phyloP scores from a whole-genome alignment of 2,888 invertebrate genomes.

The Hemicrepidius hirtus region DNA sequence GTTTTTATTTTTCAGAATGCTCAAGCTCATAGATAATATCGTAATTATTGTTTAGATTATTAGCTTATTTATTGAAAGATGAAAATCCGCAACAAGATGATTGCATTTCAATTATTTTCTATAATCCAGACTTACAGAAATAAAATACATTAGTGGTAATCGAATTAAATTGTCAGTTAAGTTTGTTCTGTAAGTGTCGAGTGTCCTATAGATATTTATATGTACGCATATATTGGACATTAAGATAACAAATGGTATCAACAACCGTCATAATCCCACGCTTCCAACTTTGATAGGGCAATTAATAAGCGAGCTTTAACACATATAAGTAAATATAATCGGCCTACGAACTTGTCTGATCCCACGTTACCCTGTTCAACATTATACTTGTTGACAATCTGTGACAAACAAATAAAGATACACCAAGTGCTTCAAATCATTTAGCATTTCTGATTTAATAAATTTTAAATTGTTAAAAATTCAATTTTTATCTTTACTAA shows the following conservation, averaged over 20 bases:
- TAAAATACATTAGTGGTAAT: constrained; percentile 7
- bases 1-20: constrained; percentile 40
- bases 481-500: too few species aligned
- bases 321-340: constrained; percentile 25
- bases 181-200: neutral
- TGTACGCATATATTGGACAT: constrained; percentile 22
- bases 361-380: constrained; percentile 23
- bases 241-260: constrained; percentile 32
- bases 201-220: constrained; percentile 5
- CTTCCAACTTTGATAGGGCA: constrained; percentile 26
- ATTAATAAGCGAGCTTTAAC: constrained; percentile 34
- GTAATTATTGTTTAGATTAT: constrained; percentile 39
- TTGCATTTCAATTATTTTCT: too few species aligned
- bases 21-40: constrained; percentile 22
- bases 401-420: constrained; percentile 24
- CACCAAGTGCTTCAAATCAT: constrained; percentile 11
- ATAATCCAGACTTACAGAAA: too few species aligned
- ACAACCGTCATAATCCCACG: constrained; percentile 24
- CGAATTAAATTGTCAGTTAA: constrained; percentile 2
- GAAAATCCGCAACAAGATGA: too few species aligned
- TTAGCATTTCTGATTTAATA: neutral
- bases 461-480: neutral
- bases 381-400: constrained; percentile 18
- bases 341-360: constrained; percentile 21
- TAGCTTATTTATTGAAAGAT: constrained; percentile 38